These are phyloP conservation scores for Archocentrus centrarchus DNA, from an alignment of 2,113 vertebrate species.

Conservation along the genomic window DNA sequence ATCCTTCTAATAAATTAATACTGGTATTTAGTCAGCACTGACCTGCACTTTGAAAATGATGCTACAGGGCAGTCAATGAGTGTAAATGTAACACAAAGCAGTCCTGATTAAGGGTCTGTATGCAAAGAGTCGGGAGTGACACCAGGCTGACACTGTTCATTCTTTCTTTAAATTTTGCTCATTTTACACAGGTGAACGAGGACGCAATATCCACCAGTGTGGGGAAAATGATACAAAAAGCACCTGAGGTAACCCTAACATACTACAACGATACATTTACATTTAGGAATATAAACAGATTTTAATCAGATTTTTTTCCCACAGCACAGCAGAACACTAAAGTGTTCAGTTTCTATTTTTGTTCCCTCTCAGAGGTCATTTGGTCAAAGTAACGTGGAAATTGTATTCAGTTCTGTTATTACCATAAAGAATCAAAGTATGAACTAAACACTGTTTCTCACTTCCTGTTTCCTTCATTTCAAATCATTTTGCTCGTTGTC, in stretches of 20 bases:
- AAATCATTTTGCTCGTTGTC: neutral
- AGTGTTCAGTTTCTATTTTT: neutral
- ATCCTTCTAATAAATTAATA: no score
- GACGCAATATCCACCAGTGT: neutral
- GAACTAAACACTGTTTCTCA: neutral
- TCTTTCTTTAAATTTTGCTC: neutral
- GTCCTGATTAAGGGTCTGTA: neutral
- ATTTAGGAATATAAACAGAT: neutral
- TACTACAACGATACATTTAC: neutral
- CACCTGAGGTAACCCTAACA: neutral
- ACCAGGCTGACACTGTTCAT: neutral
- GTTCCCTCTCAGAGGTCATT: neutral
- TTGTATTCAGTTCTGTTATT: conserved; percentile 7
- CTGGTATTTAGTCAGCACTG: no score
- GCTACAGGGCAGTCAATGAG: no score
- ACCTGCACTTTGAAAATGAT: no score
- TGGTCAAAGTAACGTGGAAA: neutral
- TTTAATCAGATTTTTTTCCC: no score
- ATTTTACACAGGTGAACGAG: neutral
- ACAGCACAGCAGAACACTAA: no score
- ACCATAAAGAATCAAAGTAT: neutral
- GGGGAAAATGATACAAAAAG: neutral
- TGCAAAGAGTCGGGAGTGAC: neutral
- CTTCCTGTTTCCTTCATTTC: neutral
- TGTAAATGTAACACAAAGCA: neutral